A percentile compares a stretch with the other conserved stretches of the same genome.
phyloP scores from a whole-genome alignment of 2,888 invertebrate genomes.

The Andrena haemorrhoa region DNA sequence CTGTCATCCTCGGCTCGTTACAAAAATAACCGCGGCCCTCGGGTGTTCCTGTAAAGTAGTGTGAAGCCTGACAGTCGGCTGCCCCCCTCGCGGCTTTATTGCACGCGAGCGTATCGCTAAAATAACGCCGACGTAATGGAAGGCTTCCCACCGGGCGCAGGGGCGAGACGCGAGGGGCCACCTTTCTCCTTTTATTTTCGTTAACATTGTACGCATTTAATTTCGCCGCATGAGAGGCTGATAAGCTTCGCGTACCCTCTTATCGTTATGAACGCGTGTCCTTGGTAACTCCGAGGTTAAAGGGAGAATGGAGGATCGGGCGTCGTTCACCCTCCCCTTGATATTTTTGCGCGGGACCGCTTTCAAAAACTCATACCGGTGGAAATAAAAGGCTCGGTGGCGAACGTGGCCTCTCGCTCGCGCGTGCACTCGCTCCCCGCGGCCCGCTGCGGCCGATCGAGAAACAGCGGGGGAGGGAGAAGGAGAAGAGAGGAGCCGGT shows the following conservation, averaged over 20 bases:
- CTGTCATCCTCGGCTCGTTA: not conserved
- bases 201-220: slow-evolving; percentile 30
- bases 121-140: slow-evolving; percentile 40
- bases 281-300: slow-evolving; percentile 31
- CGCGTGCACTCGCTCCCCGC: slow-evolving; percentile 14
- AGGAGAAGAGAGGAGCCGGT: slow-evolving; percentile 74
- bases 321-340: not conserved
- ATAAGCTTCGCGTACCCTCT: slow-evolving; percentile 30
- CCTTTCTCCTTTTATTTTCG: not conserved
- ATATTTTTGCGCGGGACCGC: slow-evolving; percentile 55
- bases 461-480: slow-evolving; percentile 53
- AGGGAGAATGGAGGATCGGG: not conserved
- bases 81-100: slow-evolving; percentile 23
- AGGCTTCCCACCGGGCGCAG: slow-evolving; percentile 8
- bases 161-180: not conserved
- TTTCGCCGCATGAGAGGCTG: slow-evolving; percentile 3
- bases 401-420: not conserved
- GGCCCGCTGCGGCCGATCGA: slow-evolving; percentile 50
- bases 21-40: slow-evolving; percentile 11
- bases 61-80: not conserved
- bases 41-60: not conserved
- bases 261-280: slow-evolving; percentile 53
- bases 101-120: slow-evolving; percentile 23
- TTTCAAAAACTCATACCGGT: slow-evolving; percentile 63
- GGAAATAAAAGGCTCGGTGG: slow-evolving; percentile 60